A percentile compares a stretch with the other conserved stretches of the same genome.
Conservation (phyloP, 2,888 invertebrate genomes). For the Parnassius orleans region DNA sequence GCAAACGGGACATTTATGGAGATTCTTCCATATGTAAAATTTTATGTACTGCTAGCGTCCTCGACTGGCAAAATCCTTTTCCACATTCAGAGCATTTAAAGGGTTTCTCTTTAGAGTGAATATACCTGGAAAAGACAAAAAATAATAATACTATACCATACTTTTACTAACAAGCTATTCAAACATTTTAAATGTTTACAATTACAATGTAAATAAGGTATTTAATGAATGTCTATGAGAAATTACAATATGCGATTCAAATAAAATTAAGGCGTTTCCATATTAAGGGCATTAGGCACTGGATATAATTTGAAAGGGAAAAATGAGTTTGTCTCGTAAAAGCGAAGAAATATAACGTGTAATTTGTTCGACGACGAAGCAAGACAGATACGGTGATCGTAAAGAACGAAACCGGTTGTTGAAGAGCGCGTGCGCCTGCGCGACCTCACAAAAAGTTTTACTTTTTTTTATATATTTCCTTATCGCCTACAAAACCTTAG, state of each 20-base stretch:
- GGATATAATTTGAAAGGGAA: conserved; percentile 58
- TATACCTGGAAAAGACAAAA: conserved; percentile 86
- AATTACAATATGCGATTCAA: conserved; percentile 46
- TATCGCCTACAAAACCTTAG: conserved; percentile 69
- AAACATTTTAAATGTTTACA: background rate
- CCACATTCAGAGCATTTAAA: conserved; percentile 98
- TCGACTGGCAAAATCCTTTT: conserved; percentile 98
- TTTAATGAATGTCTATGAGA: conserved; percentile 11
- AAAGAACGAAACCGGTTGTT: conserved; percentile 75
- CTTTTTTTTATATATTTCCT: conserved; percentile 65
- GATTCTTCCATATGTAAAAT: conserved; percentile 96
- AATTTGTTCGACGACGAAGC: conserved; percentile 77
- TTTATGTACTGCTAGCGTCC: conserved; percentile 97
- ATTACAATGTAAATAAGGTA: background rate
- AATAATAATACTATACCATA: conserved; percentile 35
- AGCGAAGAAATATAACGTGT: conserved; percentile 78
- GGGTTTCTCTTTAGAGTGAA: conserved; percentile 99
- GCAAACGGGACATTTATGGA: conserved; percentile 95
- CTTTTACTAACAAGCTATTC: conserved; percentile 43
- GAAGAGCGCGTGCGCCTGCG: conserved; percentile 71
- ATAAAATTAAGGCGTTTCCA: conserved; percentile 58
- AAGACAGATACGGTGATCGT: conserved; percentile 79
- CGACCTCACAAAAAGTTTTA: conserved; percentile 79
- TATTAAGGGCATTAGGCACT: conserved; percentile 62
- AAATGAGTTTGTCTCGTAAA: conserved; percentile 72